Conservation (phyloP, 2,113 vertebrate genomes). For the Chrysochloris asiatica region DNA sequence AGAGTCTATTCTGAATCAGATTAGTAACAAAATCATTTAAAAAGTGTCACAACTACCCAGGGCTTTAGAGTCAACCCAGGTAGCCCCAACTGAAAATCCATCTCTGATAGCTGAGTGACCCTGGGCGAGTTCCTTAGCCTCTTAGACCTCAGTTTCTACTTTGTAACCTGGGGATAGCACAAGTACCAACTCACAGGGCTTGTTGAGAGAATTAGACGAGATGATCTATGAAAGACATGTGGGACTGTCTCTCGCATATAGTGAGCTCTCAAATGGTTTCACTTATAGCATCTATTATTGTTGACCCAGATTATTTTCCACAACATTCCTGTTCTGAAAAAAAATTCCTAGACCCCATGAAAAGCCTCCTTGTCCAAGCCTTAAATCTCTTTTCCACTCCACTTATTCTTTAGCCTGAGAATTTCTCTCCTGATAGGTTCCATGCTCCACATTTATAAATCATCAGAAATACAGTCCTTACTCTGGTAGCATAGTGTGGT, state of each 20-base stretch:
- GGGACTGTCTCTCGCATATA: no score
- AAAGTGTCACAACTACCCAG: no score
- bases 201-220: neutral
- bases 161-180: neutral
- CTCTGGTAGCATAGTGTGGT: neutral
- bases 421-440: accelerated
- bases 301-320: neutral
- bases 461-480: accelerated
- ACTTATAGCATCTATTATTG: neutral
- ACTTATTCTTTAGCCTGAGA: neutral
- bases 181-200: neutral
- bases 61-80: neutral
- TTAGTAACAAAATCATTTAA: neutral
- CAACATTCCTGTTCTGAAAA: neutral
- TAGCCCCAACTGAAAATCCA: neutral
- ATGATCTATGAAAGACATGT: neutral
- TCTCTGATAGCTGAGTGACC: neutral
- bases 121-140: neutral
- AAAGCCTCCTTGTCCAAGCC: neutral
- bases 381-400: no score
- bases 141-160: neutral
- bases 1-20: neutral
- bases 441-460: neutral
- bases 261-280: neutral
- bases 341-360: neutral